Evolutionary conservation across 2,113 vertebrate genomes (phyloP).

Genomic region (Melospiza georgiana): DNA sequence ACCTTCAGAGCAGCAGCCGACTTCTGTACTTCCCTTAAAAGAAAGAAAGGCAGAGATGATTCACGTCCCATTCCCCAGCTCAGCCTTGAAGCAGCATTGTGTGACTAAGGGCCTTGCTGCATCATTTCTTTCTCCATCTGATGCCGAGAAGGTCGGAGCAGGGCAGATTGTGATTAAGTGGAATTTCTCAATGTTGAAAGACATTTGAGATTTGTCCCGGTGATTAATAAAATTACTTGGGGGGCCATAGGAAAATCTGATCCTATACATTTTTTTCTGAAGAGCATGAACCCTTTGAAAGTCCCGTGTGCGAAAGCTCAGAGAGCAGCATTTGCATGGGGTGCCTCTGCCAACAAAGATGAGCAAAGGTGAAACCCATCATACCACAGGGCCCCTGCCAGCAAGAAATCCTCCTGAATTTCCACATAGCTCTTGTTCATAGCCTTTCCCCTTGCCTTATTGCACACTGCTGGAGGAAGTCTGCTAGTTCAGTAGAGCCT

Average conservation of each 20-base stretch:
- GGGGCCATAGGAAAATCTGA: slow-evolving; percentile 41
- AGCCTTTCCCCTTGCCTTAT: background rate
- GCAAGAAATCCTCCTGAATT: slow-evolving; percentile 17
- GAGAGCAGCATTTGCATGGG: slow-evolving; percentile 14
- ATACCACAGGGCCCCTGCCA: background rate
- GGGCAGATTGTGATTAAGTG: slow-evolving; percentile 53
- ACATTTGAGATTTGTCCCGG: background rate
- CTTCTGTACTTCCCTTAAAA: slow-evolving; percentile 44
- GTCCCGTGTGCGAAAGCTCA: background rate
- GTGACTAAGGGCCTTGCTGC: slow-evolving; percentile 47
- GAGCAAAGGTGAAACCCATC: slow-evolving; percentile 31
- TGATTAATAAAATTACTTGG: slow-evolving; percentile 58
- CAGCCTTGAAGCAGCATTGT: background rate
- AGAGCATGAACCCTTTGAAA: background rate
- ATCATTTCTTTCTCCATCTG: slow-evolving; percentile 46
- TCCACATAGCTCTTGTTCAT: background rate
- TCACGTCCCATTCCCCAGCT: slow-evolving; percentile 29
- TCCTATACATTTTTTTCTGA: slow-evolving; percentile 30
- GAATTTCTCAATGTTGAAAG: slow-evolving; percentile 57
- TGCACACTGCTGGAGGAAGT: background rate
- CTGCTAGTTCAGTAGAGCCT: background rate
- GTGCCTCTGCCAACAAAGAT: background rate
- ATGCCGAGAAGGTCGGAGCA: slow-evolving; percentile 23
- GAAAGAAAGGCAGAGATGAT: slow-evolving; percentile 59
- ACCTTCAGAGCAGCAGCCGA: background rate